Percentiles rank a stretch among this genome's conserved stretches.
These are phyloP conservation scores for Rhamnusium bicolor DNA, from an alignment of 2,888 invertebrate species.

Conservation along the genomic window DNA sequence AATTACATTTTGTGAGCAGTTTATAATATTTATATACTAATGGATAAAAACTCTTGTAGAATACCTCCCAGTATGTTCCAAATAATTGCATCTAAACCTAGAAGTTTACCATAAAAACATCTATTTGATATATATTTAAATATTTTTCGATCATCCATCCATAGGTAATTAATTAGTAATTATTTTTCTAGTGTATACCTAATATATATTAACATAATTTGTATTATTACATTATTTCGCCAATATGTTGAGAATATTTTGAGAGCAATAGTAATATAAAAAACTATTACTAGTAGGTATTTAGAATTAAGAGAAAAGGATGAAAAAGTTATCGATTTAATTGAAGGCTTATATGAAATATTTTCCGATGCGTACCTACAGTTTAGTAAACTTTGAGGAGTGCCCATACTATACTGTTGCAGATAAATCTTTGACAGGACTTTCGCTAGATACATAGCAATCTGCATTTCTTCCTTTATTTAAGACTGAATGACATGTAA, in stretches of 20 bases:
- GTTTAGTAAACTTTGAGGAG: background rate
- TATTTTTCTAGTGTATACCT: background rate
- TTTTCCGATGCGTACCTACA: background rate
- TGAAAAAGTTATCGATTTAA: background rate
- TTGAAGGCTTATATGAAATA: background rate
- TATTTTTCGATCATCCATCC: background rate
- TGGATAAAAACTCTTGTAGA: background rate
- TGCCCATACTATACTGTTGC: too few relatives aligned
- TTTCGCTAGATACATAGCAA: too few relatives aligned
- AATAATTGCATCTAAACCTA: background rate
- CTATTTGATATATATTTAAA: background rate
- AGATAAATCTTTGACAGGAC: too few relatives aligned
- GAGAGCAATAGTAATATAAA: background rate
- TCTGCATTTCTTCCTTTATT: too few relatives aligned
- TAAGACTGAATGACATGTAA: too few relatives aligned
- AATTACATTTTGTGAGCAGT: constrained; percentile 40
- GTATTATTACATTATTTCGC: background rate
- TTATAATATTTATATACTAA: background rate
- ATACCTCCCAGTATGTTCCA: background rate
- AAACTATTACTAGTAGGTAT: too few relatives aligned
- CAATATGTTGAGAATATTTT: background rate
- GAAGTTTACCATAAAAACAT: background rate
- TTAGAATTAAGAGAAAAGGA: too few relatives aligned
- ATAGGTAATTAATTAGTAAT: background rate
- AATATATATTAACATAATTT: background rate